These are phyloP conservation scores for Zaprionus obscuricornis DNA, from an alignment of 2,888 invertebrate genomes.

Conservation along the genomic window DNA sequence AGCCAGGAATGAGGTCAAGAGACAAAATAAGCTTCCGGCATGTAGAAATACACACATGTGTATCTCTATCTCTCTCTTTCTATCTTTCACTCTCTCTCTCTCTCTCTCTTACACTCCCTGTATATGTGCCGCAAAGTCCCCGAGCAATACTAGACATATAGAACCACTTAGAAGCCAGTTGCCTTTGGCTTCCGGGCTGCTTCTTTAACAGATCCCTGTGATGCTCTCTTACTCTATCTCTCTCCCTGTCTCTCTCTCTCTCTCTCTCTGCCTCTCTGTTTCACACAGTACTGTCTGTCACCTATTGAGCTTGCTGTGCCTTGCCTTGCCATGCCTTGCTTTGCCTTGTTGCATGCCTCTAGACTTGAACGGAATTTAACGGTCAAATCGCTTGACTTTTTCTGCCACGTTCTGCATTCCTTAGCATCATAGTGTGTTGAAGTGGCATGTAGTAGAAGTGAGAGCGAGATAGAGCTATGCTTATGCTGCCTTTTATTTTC, in stretches of 20 bases:
- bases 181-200: conserved; percentile 16
- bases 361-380: conserved; percentile 57
- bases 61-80: background rate
- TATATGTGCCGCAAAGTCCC: background rate
- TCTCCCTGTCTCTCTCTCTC: background rate
- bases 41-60: conserved; percentile 7
- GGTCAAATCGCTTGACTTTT: conserved; percentile 76
- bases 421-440: background rate
- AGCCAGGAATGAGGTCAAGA: conserved; percentile 69
- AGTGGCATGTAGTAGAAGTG: background rate
- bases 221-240: no score
- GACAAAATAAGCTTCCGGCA: conserved; percentile 72
- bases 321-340: no score
- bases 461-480: background rate
- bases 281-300: no score
- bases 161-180: conserved; percentile 37
- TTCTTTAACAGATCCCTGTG: background rate
- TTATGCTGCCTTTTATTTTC: conserved; percentile 16
- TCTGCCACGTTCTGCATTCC: conserved; percentile 45
- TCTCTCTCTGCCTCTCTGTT: background rate
- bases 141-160: conserved; percentile 5
- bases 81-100: background rate
- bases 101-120: background rate
- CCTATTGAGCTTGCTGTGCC: no score
- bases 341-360: background rate